A percentile compares a stretch with the other conserved stretches of the same genome.
phyloP scores from a whole-genome alignment of 2,113 vertebrate species.

The Poeciliopsis occidentalis region DNA sequence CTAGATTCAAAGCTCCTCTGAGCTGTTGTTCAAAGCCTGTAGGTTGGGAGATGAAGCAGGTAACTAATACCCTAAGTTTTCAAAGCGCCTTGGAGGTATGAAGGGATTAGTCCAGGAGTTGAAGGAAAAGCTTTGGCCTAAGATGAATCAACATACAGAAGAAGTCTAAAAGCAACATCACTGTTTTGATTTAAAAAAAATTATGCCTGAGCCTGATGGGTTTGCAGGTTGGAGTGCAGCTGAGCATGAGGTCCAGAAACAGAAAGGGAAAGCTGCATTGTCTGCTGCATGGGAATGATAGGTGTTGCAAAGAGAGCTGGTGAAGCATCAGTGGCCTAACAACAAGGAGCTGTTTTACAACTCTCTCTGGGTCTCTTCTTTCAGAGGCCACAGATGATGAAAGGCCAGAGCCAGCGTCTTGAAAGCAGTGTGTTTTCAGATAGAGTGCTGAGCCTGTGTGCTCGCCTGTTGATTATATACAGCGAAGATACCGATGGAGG shows the following conservation, averaged over 20 bases:
- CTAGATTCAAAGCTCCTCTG: not conserved
- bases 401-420: constrained; percentile 3
- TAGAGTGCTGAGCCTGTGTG: not conserved
- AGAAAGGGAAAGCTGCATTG: constrained; percentile 37
- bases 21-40: constrained; percentile 26
- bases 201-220: constrained; percentile 28
- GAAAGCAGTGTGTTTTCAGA: constrained; percentile 2
- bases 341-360: constrained; percentile 7
- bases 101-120: constrained; percentile 36
- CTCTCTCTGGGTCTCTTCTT: constrained; percentile 1
- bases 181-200: constrained; percentile 55
- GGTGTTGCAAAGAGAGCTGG: constrained; percentile 18
- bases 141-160: constrained; percentile 47
- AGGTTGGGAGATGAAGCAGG: constrained; percentile 31
- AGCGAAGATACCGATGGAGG: constrained; percentile 19
- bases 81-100: constrained; percentile 24
- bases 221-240: constrained; percentile 32
- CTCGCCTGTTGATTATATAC: constrained; percentile 42
- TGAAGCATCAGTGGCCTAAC: constrained; percentile 20
- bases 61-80: constrained; percentile 61
- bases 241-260: constrained; percentile 19
- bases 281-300: constrained; percentile 22
- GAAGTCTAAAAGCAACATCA: constrained; percentile 36
- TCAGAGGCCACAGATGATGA: constrained; percentile 1
- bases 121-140: constrained; percentile 9